Evolutionary conservation across 2,888 invertebrate genomes (phyloP).

Genomic region (Gibbula magus): DNA sequence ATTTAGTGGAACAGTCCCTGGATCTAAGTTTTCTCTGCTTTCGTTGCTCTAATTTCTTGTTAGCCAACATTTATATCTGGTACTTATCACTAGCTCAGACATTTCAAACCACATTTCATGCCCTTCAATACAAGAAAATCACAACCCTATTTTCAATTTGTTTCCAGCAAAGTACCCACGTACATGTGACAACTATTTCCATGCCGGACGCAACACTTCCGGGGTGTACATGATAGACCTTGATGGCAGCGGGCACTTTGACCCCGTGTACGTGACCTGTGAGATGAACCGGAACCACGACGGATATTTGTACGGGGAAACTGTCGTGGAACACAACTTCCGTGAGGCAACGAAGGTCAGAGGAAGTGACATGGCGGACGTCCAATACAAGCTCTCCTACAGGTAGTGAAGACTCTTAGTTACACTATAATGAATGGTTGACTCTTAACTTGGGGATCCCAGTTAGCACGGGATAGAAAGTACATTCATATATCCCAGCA

Average conservation of each 20-base stretch:
- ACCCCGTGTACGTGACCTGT: conserved; percentile 93
- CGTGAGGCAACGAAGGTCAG: conserved; percentile 55
- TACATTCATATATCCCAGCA: too few relatives aligned
- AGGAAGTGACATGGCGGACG: conserved; percentile 48
- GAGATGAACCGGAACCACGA: conserved; percentile 81
- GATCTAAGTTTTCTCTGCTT: too few relatives aligned
- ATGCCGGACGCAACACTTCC: conserved; percentile 90
- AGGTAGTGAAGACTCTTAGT: conserved; percentile 44
- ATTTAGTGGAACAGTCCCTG: too few relatives aligned
- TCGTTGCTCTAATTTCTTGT: too few relatives aligned
- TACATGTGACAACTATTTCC: conserved; percentile 92
- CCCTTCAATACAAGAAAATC: neutral
- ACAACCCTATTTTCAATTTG: neutral
- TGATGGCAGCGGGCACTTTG: conserved; percentile 93
- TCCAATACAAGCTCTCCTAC: conserved; percentile 69
- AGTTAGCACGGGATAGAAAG: neutral
- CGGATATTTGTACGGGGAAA: conserved; percentile 56
- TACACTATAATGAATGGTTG: too few relatives aligned
- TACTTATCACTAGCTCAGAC: neutral
- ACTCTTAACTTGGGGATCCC: neutral
- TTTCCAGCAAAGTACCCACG: conserved; percentile 87
- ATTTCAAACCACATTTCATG: too few relatives aligned
- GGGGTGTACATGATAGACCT: conserved; percentile 95
- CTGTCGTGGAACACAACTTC: conserved; percentile 66
- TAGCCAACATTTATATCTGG: neutral